A percentile compares a stretch with the other conserved stretches of the same genome.
These are phyloP conservation scores for Erithacus rubecula DNA, from an alignment of 2,797 vertebrate genomes.

Conservation along the genomic window DNA sequence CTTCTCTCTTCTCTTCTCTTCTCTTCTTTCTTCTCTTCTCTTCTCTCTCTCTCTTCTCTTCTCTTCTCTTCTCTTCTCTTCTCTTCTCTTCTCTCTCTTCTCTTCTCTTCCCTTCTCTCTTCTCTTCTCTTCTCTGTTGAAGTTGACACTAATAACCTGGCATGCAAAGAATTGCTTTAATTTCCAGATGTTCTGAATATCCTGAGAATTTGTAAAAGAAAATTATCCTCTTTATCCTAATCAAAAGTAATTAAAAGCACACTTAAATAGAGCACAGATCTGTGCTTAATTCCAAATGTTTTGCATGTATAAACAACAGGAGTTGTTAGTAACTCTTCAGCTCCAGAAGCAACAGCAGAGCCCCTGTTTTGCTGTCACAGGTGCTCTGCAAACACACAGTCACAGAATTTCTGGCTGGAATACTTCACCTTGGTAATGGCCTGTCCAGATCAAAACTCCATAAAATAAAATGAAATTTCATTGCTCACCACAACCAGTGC, in stretches of 20 bases:
- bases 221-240: conserved; percentile 39
- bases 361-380: neutral
- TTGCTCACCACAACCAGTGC: neutral
- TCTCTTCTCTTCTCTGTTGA: neutral
- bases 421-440: neutral
- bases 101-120: fast-evolving
- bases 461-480: neutral
- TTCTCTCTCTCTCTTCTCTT: too few species aligned
- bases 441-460: neutral
- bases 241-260: conserved; percentile 29
- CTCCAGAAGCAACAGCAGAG: neutral
- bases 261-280: neutral
- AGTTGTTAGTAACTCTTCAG: neutral
- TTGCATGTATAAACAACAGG: neutral
- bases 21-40: too few species aligned
- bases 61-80: too few species aligned
- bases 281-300: conserved; percentile 4
- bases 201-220: conserved; percentile 11
- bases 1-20: neutral
- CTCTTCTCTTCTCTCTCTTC: too few species aligned
- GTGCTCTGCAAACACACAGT: neutral
- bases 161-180: neutral
- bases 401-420: neutral
- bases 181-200: conserved; percentile 33
- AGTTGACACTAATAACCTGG: neutral